Evolutionary conservation across 2,113 vertebrate genomes (phyloP).

Genomic region (Oryzias celebensis): DNA sequence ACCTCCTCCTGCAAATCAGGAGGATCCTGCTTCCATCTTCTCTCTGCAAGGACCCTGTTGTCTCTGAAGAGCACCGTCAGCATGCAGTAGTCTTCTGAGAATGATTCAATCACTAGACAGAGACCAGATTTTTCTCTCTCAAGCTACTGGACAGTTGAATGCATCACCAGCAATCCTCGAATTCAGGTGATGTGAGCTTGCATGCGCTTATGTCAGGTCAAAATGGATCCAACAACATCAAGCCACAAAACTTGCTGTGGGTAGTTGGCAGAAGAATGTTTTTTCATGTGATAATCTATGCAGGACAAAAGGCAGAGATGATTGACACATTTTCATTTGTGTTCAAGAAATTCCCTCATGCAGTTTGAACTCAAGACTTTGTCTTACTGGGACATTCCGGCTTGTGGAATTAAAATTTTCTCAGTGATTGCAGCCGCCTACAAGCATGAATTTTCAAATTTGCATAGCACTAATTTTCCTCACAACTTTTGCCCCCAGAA

Average conservation of each 20-base stretch:
- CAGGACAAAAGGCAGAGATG: slow-evolving; percentile 24
- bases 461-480: slow-evolving; percentile 31
- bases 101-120: slow-evolving; percentile 60
- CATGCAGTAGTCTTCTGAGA: slow-evolving; percentile 49
- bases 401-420: slow-evolving; percentile 59
- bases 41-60: slow-evolving; percentile 31
- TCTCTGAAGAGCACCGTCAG: slow-evolving; percentile 45
- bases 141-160: slow-evolving; percentile 53
- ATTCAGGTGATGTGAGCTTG: slow-evolving; percentile 23
- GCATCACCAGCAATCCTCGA: slow-evolving; percentile 42
- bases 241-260: background rate
- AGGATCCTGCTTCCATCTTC: slow-evolving; percentile 44
- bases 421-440: slow-evolving; percentile 49
- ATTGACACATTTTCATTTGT: slow-evolving; percentile 28
- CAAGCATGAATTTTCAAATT: slow-evolving; percentile 43
- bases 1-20: slow-evolving; percentile 16
- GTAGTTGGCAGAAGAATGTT: slow-evolving; percentile 2
- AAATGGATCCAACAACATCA: no score
- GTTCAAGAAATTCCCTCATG: slow-evolving; percentile 34
- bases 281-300: slow-evolving; percentile 18
- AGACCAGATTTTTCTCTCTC: slow-evolving; percentile 51
- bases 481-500: slow-evolving; percentile 23
- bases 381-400: slow-evolving; percentile 36
- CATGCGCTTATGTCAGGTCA: slow-evolving; percentile 1
- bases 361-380: slow-evolving; percentile 24